Conservation (phyloP, 1,140 invertebrate genomes). For the Leptinotarsa defecta region DNA sequence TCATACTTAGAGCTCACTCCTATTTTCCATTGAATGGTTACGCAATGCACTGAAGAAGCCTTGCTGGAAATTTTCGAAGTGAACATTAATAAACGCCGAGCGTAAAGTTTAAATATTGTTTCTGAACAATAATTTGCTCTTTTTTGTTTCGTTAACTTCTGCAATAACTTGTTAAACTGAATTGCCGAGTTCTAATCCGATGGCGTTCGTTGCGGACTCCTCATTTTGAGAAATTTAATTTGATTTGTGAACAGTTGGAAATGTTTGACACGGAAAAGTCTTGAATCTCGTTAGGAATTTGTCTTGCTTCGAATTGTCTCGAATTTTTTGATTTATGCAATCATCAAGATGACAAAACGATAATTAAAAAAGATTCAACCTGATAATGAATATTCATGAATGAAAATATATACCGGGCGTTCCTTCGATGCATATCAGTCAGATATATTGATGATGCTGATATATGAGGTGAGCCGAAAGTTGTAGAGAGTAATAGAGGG, state of each 20-base stretch:
- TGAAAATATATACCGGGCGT: no score
- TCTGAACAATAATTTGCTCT: slow-evolving; percentile 18
- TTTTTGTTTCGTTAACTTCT: slow-evolving; percentile 16
- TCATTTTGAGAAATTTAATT: slow-evolving; percentile 8
- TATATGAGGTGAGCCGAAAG: no score
- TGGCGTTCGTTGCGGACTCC: slow-evolving; percentile 11
- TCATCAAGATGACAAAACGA: no score
- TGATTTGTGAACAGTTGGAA: slow-evolving; percentile 3
- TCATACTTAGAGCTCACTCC: not conserved
- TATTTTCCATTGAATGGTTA: not conserved
- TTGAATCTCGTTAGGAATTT: not conserved
- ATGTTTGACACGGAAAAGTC: not conserved
- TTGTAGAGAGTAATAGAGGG: no score
- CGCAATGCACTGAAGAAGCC: not conserved
- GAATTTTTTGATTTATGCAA: no score
- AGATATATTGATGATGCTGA: no score
- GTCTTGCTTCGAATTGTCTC: no score
- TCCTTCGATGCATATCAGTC: no score
- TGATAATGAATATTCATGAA: no score
- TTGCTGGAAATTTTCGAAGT: not conserved
- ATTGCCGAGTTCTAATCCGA: slow-evolving; percentile 11
- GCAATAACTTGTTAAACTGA: slow-evolving; percentile 17
- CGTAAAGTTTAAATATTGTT: slow-evolving; percentile 18
- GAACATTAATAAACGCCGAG: slow-evolving; percentile 15
- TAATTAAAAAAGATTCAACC: no score